phyloP scores from a whole-genome alignment of 2,888 invertebrate species.

The Carterocephalus palaemon region DNA sequence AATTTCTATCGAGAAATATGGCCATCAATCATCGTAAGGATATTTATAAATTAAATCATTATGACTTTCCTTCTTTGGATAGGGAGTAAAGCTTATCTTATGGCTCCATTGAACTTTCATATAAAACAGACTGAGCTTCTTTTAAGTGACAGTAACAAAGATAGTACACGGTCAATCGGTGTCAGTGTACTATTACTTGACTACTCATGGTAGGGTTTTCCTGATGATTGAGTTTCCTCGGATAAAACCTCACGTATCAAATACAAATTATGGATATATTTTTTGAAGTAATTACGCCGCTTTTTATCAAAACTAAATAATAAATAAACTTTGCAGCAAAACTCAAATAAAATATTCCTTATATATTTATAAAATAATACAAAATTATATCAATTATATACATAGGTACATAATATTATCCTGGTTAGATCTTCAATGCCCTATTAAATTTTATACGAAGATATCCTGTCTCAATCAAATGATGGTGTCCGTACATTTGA shows the following conservation, averaged over 20 bases:
- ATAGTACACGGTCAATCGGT: constrained; percentile 21
- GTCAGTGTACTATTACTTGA: constrained; percentile 20
- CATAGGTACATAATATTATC: too few relatives aligned
- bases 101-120: constrained; percentile 23
- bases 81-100: constrained; percentile 17
- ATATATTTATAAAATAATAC: too few relatives aligned
- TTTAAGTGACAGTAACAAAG: constrained; percentile 24
- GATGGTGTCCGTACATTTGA: constrained; percentile 11
- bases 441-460: not conserved
- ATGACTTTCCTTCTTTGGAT: constrained; percentile 19
- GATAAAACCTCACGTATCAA: too few relatives aligned
- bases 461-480: not conserved
- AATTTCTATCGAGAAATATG: too few relatives aligned
- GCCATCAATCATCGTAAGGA: constrained; percentile 15
- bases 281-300: too few relatives aligned
- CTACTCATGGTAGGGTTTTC: constrained; percentile 3
- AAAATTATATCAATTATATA: too few relatives aligned
- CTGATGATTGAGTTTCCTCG: not conserved
- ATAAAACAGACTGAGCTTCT: constrained; percentile 18
- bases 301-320: too few relatives aligned
- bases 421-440: not conserved
- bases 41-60: constrained; percentile 20
- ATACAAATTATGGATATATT: too few relatives aligned
- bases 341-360: too few relatives aligned
- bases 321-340: too few relatives aligned